Evolutionary conservation across 2,888 invertebrate species (phyloP), one percentile per base, ranked within the genome.

Genomic region (Emmelina monodactyla): DNA sequence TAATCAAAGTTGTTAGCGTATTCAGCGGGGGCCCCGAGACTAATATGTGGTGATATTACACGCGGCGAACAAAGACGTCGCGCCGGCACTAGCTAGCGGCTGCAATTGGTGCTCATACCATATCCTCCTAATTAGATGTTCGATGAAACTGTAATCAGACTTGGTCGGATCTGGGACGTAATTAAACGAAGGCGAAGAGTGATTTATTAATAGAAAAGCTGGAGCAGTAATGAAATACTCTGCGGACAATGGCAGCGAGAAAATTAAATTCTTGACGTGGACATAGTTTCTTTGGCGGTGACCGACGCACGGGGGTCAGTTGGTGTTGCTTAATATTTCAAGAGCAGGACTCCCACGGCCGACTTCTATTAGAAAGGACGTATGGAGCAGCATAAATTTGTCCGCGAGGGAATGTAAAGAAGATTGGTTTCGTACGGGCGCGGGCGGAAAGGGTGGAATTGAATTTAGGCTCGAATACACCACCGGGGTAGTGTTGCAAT

Each of bases 131-230:
- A 78, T 79, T 78, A 79, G 73, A 76, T 73, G 78, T 76, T 78
- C 79, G 75, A 79, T 78, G 76, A 78, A 75, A 78, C 67, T 76
- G 79, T 79, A 76, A 79, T 79, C 78, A 76, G 73, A 73, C 72
- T 59, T 62, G 72, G 65, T 61, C 66, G 70, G 72, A 75, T 72
- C 72, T 68, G 62, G 72, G 68, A 63, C 70, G 79, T 78, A 79
- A 79, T 79, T 79, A 79, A 79, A 78, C 62, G 64, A 66, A 62
- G 65, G 75, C 78, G 76, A 79, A 76, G 72, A 78, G 76, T 79
- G 79, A 79, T 79, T 79, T 79, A 79, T 79, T 79, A 79, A 78
- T 79, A 79, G 79, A 78, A 78, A 76, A 79, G 76, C 78, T 73
- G 62, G 63, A 68, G 71, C 73, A 62, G 70, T 78, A 78, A 79